Evolutionary conservation across 2,888 invertebrate genomes (phyloP), one percentile per base, ranked within the genome.

Genomic region (Drosophila subquinaria): DNA sequence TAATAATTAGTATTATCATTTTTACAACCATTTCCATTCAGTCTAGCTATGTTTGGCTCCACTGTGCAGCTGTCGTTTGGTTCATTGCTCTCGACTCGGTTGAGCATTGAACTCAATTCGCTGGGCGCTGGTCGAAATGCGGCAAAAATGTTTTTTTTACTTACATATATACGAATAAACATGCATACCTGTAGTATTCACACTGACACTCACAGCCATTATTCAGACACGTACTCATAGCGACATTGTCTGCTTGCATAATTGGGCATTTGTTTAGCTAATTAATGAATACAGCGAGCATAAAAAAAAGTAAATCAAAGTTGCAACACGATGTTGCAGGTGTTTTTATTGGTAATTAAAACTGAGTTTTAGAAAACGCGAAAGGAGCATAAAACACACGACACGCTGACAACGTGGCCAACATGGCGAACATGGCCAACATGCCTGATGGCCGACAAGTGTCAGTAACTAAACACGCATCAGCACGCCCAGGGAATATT

Each of bases 61-160:
- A 65, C 51, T 65, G 73, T 59, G 47, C 55, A 42, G 35, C 30
- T 52, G 67, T 45, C 57, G 63, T 53, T 43, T 60, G 72, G 78
- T 78, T 78, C 78, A 79, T 72, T 76, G 79, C 79, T 79, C 79
- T 73, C 73, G 61, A 45, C 61, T 57, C 48, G 15, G 47, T 62
- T 79, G 78, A 79, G 73, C 78, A 79, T 73, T 76, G 79, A 79
- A 76, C 79, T 76, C 79, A 73, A 77, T 69, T 60, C 59, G 63
- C 56, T 66, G 74, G 48, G 51, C 73, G 69, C 48, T 59, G 59
- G 42, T 65, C 59, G 47, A 69, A 76, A 69, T 77, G 76, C 69
- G 62, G 73, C 55, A 73, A 73, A 73, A 73, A 53, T 73, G 69
- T 55, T 62, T 51, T 65, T 51, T 51, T 68, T 45, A 52, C 27